Conservation (phyloP, 2,888 invertebrate species). For the Omphaloscelis lunosa region DNA sequence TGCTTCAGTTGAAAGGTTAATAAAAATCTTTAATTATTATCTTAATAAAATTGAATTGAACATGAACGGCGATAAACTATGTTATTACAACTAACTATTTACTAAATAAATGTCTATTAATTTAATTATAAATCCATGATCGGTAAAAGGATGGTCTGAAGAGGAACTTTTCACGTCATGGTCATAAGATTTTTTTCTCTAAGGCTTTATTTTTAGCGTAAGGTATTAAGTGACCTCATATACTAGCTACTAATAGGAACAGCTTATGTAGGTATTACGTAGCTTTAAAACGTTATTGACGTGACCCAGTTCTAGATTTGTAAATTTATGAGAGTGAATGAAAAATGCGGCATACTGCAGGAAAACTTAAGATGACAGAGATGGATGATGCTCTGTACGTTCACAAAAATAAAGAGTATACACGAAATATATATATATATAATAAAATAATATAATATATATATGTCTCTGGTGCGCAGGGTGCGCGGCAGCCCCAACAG, state of each 20-base stretch:
- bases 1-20: no score
- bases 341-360: constrained; percentile 57
- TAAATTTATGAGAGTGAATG: constrained; percentile 36
- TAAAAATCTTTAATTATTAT: no score
- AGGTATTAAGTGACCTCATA: background rate
- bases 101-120: no score
- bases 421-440: no score
- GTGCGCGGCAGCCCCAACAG: no score
- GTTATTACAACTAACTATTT: no score
- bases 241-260: background rate
- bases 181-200: background rate
- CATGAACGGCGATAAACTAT: no score
- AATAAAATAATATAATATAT: no score
- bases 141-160: background rate
- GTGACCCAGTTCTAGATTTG: constrained; percentile 54
- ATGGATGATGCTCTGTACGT: constrained; percentile 22
- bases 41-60: no score
- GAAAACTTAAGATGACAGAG: constrained; percentile 30
- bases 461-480: no score
- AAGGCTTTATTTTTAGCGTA: background rate
- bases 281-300: constrained; percentile 45
- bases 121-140: background rate
- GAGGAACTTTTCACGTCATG: background rate
- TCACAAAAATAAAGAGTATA: background rate
- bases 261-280: constrained; percentile 28